Base-by-base conservation (phyloP, 2,797 vertebrate genomes). In the Argya squamiceps region DNA sequence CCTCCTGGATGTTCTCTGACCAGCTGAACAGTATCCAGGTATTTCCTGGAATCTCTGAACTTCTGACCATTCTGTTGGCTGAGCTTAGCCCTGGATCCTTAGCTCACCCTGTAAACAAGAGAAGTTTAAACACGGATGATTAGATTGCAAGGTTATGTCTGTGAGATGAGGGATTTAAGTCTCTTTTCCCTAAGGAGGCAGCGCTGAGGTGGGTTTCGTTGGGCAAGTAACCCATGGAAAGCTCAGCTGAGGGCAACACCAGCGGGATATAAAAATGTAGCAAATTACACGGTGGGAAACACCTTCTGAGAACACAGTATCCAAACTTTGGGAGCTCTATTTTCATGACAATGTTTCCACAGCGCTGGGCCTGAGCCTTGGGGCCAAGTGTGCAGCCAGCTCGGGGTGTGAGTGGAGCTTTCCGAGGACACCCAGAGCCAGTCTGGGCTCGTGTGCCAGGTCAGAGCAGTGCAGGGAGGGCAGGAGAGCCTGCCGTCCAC, bases 51-150 rank as follows among this genome's bases (percentile, higher is more conserved):
- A 94, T 49, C 63, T 68, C 68, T 43, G 59, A 37, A 55, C 74
- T 44, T 84, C 82, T 82, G 88, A 44, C 39, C 41, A 74, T 84
- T 89, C 86, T 23, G 1, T 59, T 44, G n/a, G 36, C 36, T 17
- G 65, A 56, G 70, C 26, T 94, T 37, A 78, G 74, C 44, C 34
- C 43, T 34, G 53, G 41, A 82, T 68, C 52, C 29, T 87, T 3
- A 77, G 71, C 39, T 96, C 78, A 67, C 64, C 71, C 64, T 39
- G 78, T n/a, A 83, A 96, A 94, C 78, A 79, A 77, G 41, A 37
- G 10, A 70, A 75, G 46, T 91, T 92, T 64, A 89, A 91, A 92
- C 49, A 63, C 0, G 16, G 43, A 47, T 5, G 2, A 39, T 56
- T 17, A n/a, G 41, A 74, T 37, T 67, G 63, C 10, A 16, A n/a